Base-by-base conservation (phyloP, 2,113 vertebrate genomes). In the Heterochromis multidens region DNA sequence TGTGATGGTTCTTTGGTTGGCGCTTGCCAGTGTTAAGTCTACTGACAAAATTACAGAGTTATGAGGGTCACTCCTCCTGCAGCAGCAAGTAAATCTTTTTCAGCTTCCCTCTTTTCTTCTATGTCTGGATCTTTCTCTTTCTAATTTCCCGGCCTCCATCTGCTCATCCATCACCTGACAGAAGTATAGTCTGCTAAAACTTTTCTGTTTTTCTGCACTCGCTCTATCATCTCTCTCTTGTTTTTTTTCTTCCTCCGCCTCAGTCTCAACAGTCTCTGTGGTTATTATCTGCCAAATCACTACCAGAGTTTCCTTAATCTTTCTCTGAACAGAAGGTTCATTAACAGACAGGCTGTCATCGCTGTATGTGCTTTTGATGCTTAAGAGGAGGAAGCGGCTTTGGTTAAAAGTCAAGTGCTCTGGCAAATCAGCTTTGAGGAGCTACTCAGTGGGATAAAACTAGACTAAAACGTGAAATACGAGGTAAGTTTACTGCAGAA, bases 141-240 rank as follows among this genome's bases (percentile, higher is more conserved):
- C 80, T 84, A 88, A 91, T 90, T 88, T 91, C 84, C 77, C 40
- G 2, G 49, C 82, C 52, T 81, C 80, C 72, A 80, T 74, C 82
- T 84, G 83, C 70, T 91, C 86, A 92, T 93, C 83, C 82, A 93
- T 94, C 87, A 92, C 86, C 56, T 85, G 85, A 86, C 79, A 88
- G 63, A 88, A 84, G 80, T 87, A 81, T 72, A 67, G 62, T 77
- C 80, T 77, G 31, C 33, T 46, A 63, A 80, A 88, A 83, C 77
- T 57, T 82, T 76, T 52, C 12, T 61, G 33, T 87, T 82, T 86
- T 72, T 79, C 33, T 63, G 25, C 63, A 33, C 59, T 80, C 33
- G 1, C 70, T 82, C 46, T 29, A 59, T 60, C 74, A 79, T 61
- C 62, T 21, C n/a, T 76, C 62, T 23, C 11, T 27, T 74, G 1